These are phyloP conservation scores for Sclerurus mexicanus DNA, from an alignment of 2,113 vertebrate genomes.

Conservation along the genomic window DNA sequence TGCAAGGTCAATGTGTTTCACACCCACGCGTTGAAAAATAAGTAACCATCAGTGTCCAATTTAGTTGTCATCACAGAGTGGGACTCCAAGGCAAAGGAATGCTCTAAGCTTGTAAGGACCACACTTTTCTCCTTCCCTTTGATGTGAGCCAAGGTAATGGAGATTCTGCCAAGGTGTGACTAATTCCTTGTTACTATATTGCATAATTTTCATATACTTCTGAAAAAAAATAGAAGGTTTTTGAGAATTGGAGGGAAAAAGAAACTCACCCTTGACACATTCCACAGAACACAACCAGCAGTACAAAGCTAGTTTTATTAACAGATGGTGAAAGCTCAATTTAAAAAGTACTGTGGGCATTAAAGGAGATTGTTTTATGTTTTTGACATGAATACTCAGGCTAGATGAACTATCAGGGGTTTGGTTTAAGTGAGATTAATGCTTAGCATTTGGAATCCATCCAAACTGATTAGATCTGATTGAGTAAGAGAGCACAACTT, in stretches of 20 bases:
- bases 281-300: constrained; percentile 18
- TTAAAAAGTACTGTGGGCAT: constrained; percentile 65
- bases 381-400: constrained; percentile 69
- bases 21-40: constrained; percentile 10
- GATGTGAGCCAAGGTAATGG: constrained; percentile 46
- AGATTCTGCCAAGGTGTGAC: constrained; percentile 38
- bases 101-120: constrained; percentile 27
- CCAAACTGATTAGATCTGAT: constrained; percentile 78
- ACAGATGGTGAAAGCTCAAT: constrained; percentile 64
- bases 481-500: constrained; percentile 71
- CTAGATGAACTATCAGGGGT: constrained; percentile 70
- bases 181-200: constrained; percentile 47
- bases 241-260: constrained; percentile 28
- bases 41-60: constrained; percentile 58
- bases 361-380: constrained; percentile 73
- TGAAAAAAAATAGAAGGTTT: not conserved
- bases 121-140: constrained; percentile 15
- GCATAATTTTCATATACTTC: constrained; percentile 48
- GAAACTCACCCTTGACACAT: constrained; percentile 37
- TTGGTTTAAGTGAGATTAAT: constrained; percentile 75
- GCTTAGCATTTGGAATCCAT: constrained; percentile 66
- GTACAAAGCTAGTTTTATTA: constrained; percentile 69
- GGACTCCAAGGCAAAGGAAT: constrained; percentile 29
- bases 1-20: not conserved
- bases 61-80: constrained; percentile 67